Base-by-base conservation (phyloP, 2,888 invertebrate genomes). In the Tromatobia lineatoria region DNA sequence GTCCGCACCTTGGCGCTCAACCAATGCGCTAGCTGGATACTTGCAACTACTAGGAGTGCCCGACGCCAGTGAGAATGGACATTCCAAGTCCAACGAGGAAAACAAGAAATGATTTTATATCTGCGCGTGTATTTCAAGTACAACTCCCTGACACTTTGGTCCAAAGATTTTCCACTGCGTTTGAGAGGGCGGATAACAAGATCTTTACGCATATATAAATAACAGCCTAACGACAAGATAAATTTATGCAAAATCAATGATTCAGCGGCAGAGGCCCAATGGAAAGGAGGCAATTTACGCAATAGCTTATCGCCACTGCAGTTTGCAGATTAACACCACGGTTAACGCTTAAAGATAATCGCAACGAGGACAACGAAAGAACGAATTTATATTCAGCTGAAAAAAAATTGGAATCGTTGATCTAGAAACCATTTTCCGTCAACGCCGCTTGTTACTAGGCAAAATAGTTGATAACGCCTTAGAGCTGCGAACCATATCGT, bases 21-120 rank as follows among this genome's bases (percentile, higher is more conserved):
- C 64, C 38, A 67, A 52, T 71, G 42, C 25, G 13, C 59, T 29
- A n/a, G 64, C 34, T 23, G 34, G 34, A 76, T 57, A 42, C 64
- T 57, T 15, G 25, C 69, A 50, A 38, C 85, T 73, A 86, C 85
- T 88, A 88, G 91, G 91, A 86, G 91, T 90, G 91, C 89, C 87
- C 84, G 74, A 59, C 73, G 85, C 87, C 81, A 87, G 87, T 84
- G 88, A 88, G 88, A 90, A 88, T 89, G 88, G 88, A 89, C 89
- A 61, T 89, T 88, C 81, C 87, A 80, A 75, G 80, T 88, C 78
- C 86, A 89, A 74, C 76, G 70, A 80, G 79, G 70, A 83, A 70
- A 82, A 67, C 61, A 61, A 74, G 74, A 74, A 74, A 61, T 73
- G 38, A 23, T 52, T 38, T 52, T 61, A 34, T 47, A 34, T 0